Percentiles rank a stretch among this genome's conserved stretches.
These are phyloP conservation scores for Pseudochirops corinnae DNA, from an alignment of 2,797 vertebrate species.

Conservation along the genomic window DNA sequence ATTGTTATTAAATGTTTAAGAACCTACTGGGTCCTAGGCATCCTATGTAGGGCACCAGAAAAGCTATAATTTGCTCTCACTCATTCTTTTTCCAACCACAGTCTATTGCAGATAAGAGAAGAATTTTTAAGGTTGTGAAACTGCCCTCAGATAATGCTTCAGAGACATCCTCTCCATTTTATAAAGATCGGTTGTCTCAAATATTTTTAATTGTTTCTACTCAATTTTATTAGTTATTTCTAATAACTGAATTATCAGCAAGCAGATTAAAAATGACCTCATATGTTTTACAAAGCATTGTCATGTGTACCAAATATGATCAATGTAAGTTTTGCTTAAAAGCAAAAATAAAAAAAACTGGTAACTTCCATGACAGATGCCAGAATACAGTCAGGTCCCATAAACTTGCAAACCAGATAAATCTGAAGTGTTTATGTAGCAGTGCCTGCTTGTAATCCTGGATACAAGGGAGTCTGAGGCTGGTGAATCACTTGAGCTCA, in stretches of 20 bases:
- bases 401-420: background rate
- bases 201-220: background rate
- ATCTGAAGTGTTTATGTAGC: background rate
- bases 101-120: slow-evolving; percentile 50
- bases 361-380: background rate
- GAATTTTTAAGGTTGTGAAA: background rate
- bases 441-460: background rate
- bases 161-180: background rate
- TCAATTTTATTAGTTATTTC: background rate
- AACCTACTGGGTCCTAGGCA: slow-evolving; percentile 50
- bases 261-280: background rate
- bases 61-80: slow-evolving; percentile 42
- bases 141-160: background rate
- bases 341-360: background rate
- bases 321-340: background rate
- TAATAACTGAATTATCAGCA: background rate
- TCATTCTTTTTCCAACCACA: slow-evolving; percentile 6
- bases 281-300: background rate
- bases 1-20: slow-evolving; percentile 73
- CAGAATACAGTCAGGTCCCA: background rate
- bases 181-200: background rate
- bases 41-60: slow-evolving; percentile 22
- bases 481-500: background rate
- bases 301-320: background rate
- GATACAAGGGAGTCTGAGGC: background rate